phyloP scores from a whole-genome alignment of 2,797 vertebrate genomes.

The Phalanger gymnotis region DNA sequence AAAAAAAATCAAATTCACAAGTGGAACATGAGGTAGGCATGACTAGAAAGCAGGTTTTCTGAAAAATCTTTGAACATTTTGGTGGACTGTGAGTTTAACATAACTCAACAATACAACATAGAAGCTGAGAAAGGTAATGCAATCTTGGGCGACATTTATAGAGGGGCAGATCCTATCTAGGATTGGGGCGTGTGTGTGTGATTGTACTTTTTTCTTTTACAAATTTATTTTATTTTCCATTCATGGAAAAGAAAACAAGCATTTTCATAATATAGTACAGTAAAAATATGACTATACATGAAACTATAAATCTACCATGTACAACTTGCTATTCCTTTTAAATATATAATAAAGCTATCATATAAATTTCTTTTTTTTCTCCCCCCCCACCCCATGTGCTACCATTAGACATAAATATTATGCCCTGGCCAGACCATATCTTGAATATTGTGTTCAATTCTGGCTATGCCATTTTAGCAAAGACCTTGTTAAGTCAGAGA shows the following conservation, averaged over 20 bases:
- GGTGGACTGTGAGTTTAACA: neutral
- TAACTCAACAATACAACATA: neutral
- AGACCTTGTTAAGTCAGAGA: neutral
- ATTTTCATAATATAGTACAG: no score
- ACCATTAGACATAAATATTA: no score
- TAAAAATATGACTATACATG: neutral
- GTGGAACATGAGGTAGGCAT: neutral
- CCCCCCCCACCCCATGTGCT: no score
- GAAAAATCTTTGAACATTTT: neutral
- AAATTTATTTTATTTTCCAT: no score
- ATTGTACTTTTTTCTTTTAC: neutral
- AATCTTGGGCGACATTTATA: neutral
- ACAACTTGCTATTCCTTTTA: neutral
- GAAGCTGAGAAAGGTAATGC: neutral
- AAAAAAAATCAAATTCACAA: neutral
- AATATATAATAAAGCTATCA: neutral
- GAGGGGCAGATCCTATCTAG: neutral
- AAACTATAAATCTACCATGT: neutral
- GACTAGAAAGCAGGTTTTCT: neutral
- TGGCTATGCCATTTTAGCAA: neutral
- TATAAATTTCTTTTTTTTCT: neutral
- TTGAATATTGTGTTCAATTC: neutral
- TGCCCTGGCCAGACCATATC: neutral
- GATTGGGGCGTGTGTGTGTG: neutral
- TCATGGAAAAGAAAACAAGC: no score